Percentiles rank a stretch among this genome's conserved stretches.
Conservation (phyloP, 2,113 vertebrate genomes). For the Propithecus coquereli region DNA sequence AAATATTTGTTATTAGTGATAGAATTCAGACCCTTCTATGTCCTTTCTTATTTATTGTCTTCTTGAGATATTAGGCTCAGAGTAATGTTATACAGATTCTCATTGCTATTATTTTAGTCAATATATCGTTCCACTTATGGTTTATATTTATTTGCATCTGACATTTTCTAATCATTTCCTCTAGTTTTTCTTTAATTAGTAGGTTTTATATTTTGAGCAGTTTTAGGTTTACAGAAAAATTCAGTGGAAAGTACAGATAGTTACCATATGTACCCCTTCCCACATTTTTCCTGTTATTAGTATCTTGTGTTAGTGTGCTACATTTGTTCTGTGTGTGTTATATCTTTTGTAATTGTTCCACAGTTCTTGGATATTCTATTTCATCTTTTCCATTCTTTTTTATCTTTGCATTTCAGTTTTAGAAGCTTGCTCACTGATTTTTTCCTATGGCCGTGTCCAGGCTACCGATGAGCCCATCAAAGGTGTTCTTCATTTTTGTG, state of each 20-base stretch:
- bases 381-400: neutral
- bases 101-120: neutral
- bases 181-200: neutral
- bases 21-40: neutral
- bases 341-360: neutral
- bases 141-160: neutral
- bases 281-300: no score
- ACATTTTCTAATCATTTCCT: neutral
- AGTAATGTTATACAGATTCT: neutral
- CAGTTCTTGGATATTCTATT: neutral
- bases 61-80: neutral
- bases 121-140: neutral
- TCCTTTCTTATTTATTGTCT: neutral
- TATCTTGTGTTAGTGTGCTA: neutral
- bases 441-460: neutral
- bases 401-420: neutral
- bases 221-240: neutral
- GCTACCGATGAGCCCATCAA: neutral
- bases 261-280: accelerated
- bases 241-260: neutral
- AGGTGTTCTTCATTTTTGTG: neutral
- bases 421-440: neutral
- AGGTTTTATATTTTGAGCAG: neutral
- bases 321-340: neutral
- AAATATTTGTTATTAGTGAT: neutral